Evolutionary conservation across 2,888 invertebrate genomes (phyloP), one percentile per base, ranked within the genome.

Genomic region (Copidosoma aretas): DNA sequence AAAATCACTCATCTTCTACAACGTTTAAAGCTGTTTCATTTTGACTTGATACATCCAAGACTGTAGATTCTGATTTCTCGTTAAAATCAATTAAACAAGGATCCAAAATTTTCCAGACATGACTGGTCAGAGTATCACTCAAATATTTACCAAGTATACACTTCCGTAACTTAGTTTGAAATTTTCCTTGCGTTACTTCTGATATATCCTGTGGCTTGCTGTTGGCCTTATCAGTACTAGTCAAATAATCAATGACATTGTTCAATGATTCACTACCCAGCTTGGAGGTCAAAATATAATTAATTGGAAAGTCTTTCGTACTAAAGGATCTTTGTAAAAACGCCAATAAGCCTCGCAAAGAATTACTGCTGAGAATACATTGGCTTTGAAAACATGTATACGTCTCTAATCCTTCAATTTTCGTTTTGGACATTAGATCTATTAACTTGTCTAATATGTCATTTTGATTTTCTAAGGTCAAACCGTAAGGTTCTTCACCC

Each of bases 61-160:
- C 32, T 32, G 1, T 19, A 65, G 41, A 24, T 19, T 57, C 25
- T 4, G 61, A 58, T 52, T 49, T 67, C 52, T 67, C 61, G 41
- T 67, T 61, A 21, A 67, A 67, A 58, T 67, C 67, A n/a, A 67
- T 67, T 15, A 67, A 43, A 12, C 57, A 57, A 10, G 67, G 61
- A 39, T 67, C 67, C 12, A 25, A 17, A 21, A 12, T n/a, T 61
- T 58, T 67, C 12, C 57, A 32, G 21, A 39, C n/a, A n/a, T 59
- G 19, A 65, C 54, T 43, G 32, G 51, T 51, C 10, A n/a, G 22
- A 10, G 15, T 17, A 12, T 67, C 61, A 5, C 14, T 39, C 10
- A 24, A 52, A 43, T 57, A 51, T 41, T 59, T 59, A 41, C 64
- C 64, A 1, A 69, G 15, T 46, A 69, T 25, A 14, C 54, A 57